A percentile compares a stretch with the other conserved stretches of the same genome.
Evolutionary conservation across 2,888 invertebrate genomes (phyloP).

Genomic region (Cheiracanthium punctorium): DNA sequence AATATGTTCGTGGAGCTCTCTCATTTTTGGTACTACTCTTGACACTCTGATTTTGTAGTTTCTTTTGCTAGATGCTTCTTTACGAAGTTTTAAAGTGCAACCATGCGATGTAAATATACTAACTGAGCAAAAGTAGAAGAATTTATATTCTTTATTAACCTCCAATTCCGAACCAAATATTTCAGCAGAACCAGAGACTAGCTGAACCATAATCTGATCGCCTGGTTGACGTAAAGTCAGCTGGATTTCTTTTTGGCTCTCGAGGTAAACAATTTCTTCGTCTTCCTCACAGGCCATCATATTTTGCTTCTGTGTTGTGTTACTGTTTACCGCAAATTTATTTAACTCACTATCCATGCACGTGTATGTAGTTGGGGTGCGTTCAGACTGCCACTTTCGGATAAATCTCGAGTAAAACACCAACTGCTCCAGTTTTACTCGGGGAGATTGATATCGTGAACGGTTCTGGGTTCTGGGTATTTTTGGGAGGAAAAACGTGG

Average conservation of each 20-base stretch:
- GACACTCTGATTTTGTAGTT: background rate
- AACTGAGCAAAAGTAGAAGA: constrained; percentile 91
- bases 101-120: constrained; percentile 98
- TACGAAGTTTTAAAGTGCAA: constrained; percentile 83
- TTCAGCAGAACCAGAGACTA: constrained; percentile 93
- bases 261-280: background rate
- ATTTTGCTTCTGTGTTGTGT: too few relatives aligned
- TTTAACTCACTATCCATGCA: too few relatives aligned
- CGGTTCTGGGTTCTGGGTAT: too few relatives aligned
- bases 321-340: too few relatives aligned
- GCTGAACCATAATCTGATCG: constrained; percentile 79
- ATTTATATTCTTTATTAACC: constrained; percentile 92
- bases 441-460: too few relatives aligned
- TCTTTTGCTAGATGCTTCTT: background rate
- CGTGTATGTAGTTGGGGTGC: too few relatives aligned
- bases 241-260: background rate
- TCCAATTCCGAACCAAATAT: constrained; percentile 97
- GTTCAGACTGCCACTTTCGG: too few relatives aligned
- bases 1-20: constrained; percentile 87
- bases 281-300: too few relatives aligned
- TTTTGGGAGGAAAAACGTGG: too few relatives aligned
- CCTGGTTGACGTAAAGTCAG: background rate
- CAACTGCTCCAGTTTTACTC: too few relatives aligned
- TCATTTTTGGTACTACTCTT: background rate
- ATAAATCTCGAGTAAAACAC: too few relatives aligned